A percentile compares a stretch with the other conserved stretches of the same genome.
Evolutionary conservation across 2,797 vertebrate species (phyloP).

Genomic region (Xenops minutus): DNA sequence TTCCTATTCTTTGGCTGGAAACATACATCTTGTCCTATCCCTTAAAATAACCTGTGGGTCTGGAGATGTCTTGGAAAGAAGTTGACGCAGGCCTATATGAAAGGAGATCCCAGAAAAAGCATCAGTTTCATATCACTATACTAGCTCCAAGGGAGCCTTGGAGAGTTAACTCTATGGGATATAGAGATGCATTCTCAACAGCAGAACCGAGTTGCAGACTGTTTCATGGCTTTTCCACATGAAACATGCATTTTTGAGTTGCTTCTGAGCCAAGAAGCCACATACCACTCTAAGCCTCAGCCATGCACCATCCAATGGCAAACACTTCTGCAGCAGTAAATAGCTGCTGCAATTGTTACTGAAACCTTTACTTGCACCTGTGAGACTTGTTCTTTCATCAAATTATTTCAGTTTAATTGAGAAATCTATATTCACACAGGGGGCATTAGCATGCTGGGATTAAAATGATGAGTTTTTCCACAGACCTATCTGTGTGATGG

Average conservation of each 20-base stretch:
- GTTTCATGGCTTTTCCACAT: neutral
- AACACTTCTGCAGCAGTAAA: neutral
- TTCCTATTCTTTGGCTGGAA: neutral
- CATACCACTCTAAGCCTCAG: neutral
- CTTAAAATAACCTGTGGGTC: neutral
- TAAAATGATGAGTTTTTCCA: slow-evolving; percentile 59
- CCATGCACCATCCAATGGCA: neutral
- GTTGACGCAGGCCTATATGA: neutral
- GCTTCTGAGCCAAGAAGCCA: neutral
- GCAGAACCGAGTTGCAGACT: neutral
- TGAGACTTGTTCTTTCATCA: slow-evolving; percentile 62
- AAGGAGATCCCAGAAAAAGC: slow-evolving; percentile 5
- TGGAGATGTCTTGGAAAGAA: slow-evolving; percentile 4
- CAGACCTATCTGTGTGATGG: slow-evolving; percentile 4
- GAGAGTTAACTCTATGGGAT: neutral
- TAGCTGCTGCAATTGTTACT: neutral
- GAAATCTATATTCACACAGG: slow-evolving; percentile 66
- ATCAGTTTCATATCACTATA: neutral
- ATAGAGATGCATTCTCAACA: neutral
- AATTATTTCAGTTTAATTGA: slow-evolving; percentile 71
- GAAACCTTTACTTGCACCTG: neutral
- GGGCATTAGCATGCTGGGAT: slow-evolving; percentile 47
- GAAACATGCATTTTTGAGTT: neutral
- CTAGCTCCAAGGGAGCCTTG: neutral
- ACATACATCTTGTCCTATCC: neutral